These are phyloP conservation scores for Ammospiza maritima DNA, from an alignment of 2,797 vertebrate genomes.

Conservation along the genomic window DNA sequence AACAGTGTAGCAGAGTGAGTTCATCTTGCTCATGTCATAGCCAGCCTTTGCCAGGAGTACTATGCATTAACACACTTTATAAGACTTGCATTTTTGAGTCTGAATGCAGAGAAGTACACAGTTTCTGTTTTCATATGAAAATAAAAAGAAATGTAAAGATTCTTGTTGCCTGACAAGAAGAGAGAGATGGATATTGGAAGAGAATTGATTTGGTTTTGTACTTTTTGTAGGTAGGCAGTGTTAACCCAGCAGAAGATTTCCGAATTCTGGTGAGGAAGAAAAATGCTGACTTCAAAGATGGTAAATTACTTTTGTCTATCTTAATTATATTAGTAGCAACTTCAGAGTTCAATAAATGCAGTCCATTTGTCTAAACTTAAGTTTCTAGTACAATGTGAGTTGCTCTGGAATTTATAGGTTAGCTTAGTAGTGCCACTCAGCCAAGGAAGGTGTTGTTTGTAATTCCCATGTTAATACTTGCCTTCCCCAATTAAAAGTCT, in stretches of 20 bases:
- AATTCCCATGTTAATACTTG: not conserved
- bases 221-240: slow-evolving; percentile 90
- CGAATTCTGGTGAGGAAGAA: slow-evolving; percentile 83
- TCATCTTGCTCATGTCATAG: not conserved
- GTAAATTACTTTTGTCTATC: slow-evolving; percentile 75
- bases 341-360: not conserved
- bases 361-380: not conserved
- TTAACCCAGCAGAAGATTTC: slow-evolving; percentile 90
- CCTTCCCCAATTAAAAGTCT: not conserved
- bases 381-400: not conserved
- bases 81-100: not conserved
- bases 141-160: not conserved
- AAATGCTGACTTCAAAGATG: slow-evolving; percentile 84
- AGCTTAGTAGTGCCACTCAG: not conserved
- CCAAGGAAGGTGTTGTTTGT: not conserved
- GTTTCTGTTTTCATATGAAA: not conserved
- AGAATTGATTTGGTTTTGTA: not conserved
- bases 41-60: not conserved
- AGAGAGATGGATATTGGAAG: not conserved
- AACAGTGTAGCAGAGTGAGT: not conserved
- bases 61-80: not conserved
- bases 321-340: not conserved
- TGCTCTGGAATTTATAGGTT: not conserved
- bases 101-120: not conserved
- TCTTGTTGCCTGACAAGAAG: not conserved